These are phyloP conservation scores for Chiridota heheva DNA, from an alignment of 35 echinoderm and acorn worm species.

Conservation along the genomic window DNA sequence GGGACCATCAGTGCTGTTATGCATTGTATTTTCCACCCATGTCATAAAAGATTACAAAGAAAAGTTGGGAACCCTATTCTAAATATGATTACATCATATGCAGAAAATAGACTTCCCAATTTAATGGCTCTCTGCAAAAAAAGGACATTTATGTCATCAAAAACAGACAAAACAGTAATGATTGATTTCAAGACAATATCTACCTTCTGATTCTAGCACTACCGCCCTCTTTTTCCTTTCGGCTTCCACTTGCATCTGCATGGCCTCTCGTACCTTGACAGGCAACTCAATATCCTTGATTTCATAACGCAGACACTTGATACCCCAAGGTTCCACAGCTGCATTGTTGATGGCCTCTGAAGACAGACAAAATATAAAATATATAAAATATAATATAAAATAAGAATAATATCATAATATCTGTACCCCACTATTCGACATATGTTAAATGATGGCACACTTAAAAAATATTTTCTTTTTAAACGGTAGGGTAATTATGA, in stretches of 20 bases:
- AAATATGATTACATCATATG: too few species aligned
- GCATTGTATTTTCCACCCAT: too few species aligned
- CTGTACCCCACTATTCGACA: background rate
- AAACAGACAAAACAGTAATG: background rate
- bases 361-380: background rate
- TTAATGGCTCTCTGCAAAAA: background rate
- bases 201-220: constrained; percentile 95
- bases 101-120: background rate
- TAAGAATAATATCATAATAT: background rate
- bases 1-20: too few species aligned
- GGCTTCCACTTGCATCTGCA: constrained; percentile 99
- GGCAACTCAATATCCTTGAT: constrained; percentile 98
- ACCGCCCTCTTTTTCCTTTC: constrained; percentile 95
- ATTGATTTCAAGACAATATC: too few species aligned
- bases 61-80: too few species aligned
- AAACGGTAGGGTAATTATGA: too few species aligned
- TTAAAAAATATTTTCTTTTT: background rate
- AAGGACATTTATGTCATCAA: background rate
- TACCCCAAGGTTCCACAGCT: constrained; percentile 87
- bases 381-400: background rate
- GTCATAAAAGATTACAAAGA: too few species aligned
- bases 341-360: constrained; percentile 97
- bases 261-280: constrained; percentile 89
- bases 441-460: background rate
- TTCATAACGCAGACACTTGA: constrained; percentile 91